Conservation (phyloP, 2,888 invertebrate genomes). For the Anagyrus pseudococci region DNA sequence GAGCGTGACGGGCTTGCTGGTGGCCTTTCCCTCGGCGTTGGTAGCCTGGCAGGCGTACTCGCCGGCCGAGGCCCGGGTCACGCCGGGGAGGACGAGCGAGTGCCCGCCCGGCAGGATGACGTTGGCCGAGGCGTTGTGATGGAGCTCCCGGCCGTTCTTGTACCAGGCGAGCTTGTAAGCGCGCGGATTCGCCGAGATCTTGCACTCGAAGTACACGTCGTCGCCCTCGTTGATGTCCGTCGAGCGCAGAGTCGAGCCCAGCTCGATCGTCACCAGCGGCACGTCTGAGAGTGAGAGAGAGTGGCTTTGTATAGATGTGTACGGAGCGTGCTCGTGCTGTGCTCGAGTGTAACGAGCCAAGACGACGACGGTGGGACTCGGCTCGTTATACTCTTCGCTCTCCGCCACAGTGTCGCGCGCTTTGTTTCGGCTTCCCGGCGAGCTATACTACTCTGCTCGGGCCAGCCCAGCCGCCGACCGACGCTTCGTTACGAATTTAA, state of each 20-base stretch:
- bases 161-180: constrained; percentile 85
- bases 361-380: too few relatives aligned
- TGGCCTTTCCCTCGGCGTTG: constrained; percentile 83
- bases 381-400: too few relatives aligned
- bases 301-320: too few relatives aligned
- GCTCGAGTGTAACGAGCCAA: too few relatives aligned
- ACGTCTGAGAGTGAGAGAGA: constrained; percentile 74
- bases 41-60: constrained; percentile 88
- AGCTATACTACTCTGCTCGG: too few relatives aligned
- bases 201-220: constrained; percentile 89
- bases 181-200: constrained; percentile 83
- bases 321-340: too few relatives aligned
- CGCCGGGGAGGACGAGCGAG: constrained; percentile 84
- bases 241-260: constrained; percentile 84
- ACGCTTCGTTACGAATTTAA: too few relatives aligned
- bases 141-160: constrained; percentile 84
- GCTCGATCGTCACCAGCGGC: constrained; percentile 80
- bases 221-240: constrained; percentile 89
- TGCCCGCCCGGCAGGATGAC: constrained; percentile 82
- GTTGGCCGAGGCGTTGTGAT: constrained; percentile 81
- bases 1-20: constrained; percentile 50
- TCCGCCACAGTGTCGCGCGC: too few relatives aligned
- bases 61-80: constrained; percentile 82
- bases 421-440: too few relatives aligned
- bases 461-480: too few relatives aligned